Conservation (phyloP, 1,140 invertebrate species). For the Cyphomyrmex costatus region DNA sequence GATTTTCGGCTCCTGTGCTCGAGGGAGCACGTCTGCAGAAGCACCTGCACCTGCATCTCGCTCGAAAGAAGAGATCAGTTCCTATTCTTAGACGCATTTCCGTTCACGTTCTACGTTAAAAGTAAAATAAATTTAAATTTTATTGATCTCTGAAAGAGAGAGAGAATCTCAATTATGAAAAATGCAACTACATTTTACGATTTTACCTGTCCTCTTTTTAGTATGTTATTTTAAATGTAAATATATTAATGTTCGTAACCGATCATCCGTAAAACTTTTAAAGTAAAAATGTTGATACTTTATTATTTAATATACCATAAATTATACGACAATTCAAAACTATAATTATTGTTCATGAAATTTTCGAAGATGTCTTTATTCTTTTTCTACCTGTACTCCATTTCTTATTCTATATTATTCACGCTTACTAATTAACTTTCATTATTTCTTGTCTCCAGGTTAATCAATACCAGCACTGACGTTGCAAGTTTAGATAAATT, state of each 20-base stretch:
- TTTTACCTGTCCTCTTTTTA: background rate
- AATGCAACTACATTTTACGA: background rate
- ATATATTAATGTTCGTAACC: background rate
- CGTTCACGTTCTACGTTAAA: background rate
- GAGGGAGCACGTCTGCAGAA: conserved; percentile 22
- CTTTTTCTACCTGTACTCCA: background rate
- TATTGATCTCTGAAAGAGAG: background rate
- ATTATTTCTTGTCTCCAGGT: background rate
- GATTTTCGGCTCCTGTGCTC: conserved; percentile 65
- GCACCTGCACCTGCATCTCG: conserved; percentile 28
- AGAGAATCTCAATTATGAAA: background rate
- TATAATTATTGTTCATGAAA: background rate
- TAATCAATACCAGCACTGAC: conserved; percentile 13
- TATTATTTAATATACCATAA: background rate
- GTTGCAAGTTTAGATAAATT: conserved; percentile 10
- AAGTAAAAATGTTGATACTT: background rate
- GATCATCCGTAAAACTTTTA: background rate
- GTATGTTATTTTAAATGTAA: background rate
- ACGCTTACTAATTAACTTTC: conserved; percentile 1
- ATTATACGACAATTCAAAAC: background rate
- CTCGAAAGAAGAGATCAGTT: conserved; percentile 28
- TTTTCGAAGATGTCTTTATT: background rate
- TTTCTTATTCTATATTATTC: background rate
- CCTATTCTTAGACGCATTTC: conserved; percentile 1
- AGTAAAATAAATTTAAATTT: background rate